A percentile compares a stretch with the other conserved stretches of the same genome.
phyloP scores from a whole-genome alignment of 2,113 vertebrate species.

The Brienomyrus brachyistius region DNA sequence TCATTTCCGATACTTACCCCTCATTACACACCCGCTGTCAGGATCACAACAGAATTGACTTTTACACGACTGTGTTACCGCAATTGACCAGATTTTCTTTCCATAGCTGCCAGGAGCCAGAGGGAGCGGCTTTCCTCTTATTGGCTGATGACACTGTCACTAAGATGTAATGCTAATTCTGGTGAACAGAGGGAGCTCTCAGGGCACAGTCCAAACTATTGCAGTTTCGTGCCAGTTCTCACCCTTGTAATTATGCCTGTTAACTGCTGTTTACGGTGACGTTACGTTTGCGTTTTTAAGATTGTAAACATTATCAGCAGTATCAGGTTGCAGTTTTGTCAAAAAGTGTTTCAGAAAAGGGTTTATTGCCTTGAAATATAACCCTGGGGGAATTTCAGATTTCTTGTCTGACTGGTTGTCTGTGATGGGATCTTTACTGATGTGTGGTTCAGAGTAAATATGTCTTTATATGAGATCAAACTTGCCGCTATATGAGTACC shows the following conservation, averaged over 20 bases:
- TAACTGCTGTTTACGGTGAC: not conserved
- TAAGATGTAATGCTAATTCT: not conserved
- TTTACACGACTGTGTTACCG: not conserved
- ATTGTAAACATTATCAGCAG: not conserved
- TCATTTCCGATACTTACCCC: not conserved
- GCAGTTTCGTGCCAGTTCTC: not conserved
- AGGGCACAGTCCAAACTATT: not conserved
- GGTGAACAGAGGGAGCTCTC: not conserved
- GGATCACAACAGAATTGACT: not conserved
- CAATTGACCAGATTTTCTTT: not conserved
- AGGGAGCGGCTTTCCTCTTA: not conserved
- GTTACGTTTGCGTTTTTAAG: not conserved
- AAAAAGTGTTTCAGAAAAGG: not conserved
- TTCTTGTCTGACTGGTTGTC: not conserved
- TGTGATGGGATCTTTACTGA: not conserved
- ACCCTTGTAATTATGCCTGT: not conserved
- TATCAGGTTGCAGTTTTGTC: not conserved
- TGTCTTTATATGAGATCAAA: not conserved
- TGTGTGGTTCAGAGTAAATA: not conserved
- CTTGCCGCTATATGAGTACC: not conserved
- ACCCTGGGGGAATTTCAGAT: not conserved
- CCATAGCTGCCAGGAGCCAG: not conserved
- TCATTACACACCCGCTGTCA: not conserved
- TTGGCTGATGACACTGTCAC: not conserved
- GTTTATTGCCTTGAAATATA: not conserved